Percentiles rank a stretch among this genome's conserved stretches.
These are phyloP conservation scores for Stenoptilia bipunctidactyla DNA, from an alignment of 2,888 invertebrate species.

Conservation along the genomic window DNA sequence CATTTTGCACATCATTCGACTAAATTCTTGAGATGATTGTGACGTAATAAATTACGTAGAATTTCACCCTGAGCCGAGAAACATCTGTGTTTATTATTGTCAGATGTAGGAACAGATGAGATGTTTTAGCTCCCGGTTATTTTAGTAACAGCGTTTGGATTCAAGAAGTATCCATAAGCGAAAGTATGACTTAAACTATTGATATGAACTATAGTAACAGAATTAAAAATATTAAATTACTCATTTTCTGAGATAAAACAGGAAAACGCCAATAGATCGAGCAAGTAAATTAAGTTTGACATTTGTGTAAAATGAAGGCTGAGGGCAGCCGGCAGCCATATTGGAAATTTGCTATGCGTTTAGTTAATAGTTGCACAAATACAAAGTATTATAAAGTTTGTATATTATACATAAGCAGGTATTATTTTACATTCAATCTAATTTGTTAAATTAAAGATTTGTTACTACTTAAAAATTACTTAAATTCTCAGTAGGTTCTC, in stretches of 20 bases:
- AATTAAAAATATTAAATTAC: constrained; percentile 6
- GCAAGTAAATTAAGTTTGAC: background rate
- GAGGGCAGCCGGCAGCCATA: too few relatives aligned
- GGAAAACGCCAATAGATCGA: background rate
- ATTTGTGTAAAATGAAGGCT: too few relatives aligned
- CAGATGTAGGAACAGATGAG: constrained; percentile 18
- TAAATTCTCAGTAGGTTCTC: too few relatives aligned
- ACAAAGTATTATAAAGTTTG: too few relatives aligned
- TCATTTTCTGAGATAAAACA: background rate
- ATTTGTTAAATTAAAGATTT: too few relatives aligned
- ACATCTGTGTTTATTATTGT: constrained; percentile 29
- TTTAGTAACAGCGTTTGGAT: constrained; percentile 10
- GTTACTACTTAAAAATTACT: too few relatives aligned
- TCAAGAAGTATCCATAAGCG: too few relatives aligned
- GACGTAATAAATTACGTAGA: constrained; percentile 29
- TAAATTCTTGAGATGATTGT: constrained; percentile 19
- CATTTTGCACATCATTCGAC: constrained; percentile 17
- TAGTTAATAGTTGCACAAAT: too few relatives aligned
- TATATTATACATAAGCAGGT: too few relatives aligned
- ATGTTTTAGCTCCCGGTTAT: constrained; percentile 16
- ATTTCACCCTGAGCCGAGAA: constrained; percentile 12
- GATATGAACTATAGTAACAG: constrained; percentile 24
- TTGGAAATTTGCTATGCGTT: too few relatives aligned
- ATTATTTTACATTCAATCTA: too few relatives aligned
- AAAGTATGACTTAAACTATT: too few relatives aligned